A percentile compares a stretch with the other conserved stretches of the same genome.
Conservation (phyloP, 2,797 vertebrate species). For the Dermochelys coriacea region DNA sequence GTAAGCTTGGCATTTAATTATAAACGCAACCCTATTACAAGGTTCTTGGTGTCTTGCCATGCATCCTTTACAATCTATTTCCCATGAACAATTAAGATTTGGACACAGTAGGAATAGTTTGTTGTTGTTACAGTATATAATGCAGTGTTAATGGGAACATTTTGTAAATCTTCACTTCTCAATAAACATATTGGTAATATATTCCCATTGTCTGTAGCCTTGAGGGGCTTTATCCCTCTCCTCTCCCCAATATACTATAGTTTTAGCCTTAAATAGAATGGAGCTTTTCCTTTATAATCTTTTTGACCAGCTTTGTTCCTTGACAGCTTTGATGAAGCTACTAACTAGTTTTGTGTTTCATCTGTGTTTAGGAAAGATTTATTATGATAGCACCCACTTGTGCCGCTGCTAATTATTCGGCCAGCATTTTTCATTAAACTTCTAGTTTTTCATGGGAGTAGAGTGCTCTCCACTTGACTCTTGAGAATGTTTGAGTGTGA, state of each 20-base stretch:
- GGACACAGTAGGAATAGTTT: background rate
- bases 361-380: constrained; percentile 68
- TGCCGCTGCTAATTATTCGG: constrained; percentile 56
- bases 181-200: background rate
- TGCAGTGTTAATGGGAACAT: background rate
- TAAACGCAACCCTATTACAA: background rate
- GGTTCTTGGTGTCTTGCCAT: background rate
- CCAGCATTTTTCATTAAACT: constrained; percentile 49
- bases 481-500: constrained; percentile 33
- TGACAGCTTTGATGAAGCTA: constrained; percentile 67
- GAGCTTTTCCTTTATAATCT: constrained; percentile 40
- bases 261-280: constrained; percentile 14
- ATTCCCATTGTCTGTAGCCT: background rate
- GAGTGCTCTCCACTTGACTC: constrained; percentile 33
- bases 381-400: constrained; percentile 28
- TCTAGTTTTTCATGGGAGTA: background rate
- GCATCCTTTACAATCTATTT: background rate
- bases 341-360: constrained; percentile 70
- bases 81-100: background rate
- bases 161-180: background rate
- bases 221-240: background rate
- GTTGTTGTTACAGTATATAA: background rate
- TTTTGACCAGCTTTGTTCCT: constrained; percentile 67
- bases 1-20: background rate
- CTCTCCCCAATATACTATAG: background rate